A percentile compares a stretch with the other conserved stretches of the same genome.
Evolutionary conservation across 2,797 vertebrate genomes (phyloP).

Genomic region (Anguilla megastoma): DNA sequence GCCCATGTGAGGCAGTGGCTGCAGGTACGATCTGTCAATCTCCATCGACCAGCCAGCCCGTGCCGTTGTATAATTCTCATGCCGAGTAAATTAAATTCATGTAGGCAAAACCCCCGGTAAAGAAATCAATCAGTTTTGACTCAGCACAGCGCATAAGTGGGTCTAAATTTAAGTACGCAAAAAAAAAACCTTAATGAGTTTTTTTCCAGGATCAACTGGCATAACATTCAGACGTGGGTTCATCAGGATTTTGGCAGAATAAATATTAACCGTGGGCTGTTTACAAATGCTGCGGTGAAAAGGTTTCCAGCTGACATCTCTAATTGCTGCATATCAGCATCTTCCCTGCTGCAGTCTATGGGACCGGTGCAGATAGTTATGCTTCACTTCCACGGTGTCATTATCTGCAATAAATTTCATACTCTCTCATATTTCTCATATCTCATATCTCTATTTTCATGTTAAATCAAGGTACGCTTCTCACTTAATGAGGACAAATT

Average conservation of each 20-base stretch:
- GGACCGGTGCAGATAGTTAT: not conserved
- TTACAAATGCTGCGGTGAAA: not conserved
- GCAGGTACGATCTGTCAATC: not conserved
- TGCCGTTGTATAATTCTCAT: not conserved
- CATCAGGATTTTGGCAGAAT: not conserved
- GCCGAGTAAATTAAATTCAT: not conserved
- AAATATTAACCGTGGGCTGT: not conserved
- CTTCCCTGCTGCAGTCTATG: not conserved
- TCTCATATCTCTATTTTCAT: not conserved
- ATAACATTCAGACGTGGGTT: not conserved
- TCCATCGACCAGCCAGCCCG: not conserved
- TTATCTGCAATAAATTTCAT: not conserved
- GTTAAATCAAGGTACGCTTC: not conserved
- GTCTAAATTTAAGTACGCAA: not conserved
- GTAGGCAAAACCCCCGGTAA: not conserved
- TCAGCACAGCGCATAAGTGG: not conserved
- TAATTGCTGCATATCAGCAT: not conserved
- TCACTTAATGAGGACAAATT: not conserved
- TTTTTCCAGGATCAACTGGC: conserved; percentile 14
- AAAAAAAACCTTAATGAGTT: not conserved
- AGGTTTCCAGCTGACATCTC: not conserved
- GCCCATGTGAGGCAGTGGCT: not conserved
- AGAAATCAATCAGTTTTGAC: not conserved
- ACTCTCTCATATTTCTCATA: not conserved
- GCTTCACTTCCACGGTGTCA: conserved; percentile 2